Base-by-base conservation (phyloP, 2,888 invertebrate genomes). In the Melanostoma scalare region DNA sequence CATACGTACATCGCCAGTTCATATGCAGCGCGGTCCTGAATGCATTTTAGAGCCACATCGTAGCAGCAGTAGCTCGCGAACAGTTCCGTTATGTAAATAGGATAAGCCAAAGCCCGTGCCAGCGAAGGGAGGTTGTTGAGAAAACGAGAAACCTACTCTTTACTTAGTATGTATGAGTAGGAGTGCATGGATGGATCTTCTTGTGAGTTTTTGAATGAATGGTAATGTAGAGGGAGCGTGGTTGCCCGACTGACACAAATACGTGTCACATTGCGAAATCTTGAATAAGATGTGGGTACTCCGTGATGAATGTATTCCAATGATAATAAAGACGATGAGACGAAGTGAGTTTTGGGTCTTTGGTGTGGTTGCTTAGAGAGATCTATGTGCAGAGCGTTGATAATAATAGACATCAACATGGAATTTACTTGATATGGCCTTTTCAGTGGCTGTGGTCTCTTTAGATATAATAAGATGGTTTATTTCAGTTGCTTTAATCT, bases 201-300 rank as follows among this genome's bases (percentile, higher is more conserved):
- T 50, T 38, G 63, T 31, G 50, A 63, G 50, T 38, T n/a, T 50
- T 63, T 50, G 48, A 63, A 50, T 50, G 48, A 63, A 50, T 31
- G 6, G 38, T 63, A 63, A 63, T 48, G 30, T 46, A 63, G 20
- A 48, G 30, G 48, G 31, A 58, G 33, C 44, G 10, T 60, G 60
- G 44, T 20, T 55, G 20, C 36, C 58, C 44, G 58, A 60, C 44
- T 80, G 80, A 77, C 81, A 81, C 72, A 38, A 55, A 81, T 81
- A 81, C 72, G 68, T 77, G 81, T 81, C 72, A 61, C 81, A 81
- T 71, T 65, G 36, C 30, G 33, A 72, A 71, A 75, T 72, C 81
- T 68, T 81, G 81, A 72, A 72, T 76, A 60, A 76, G 67, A 60
- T 71, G 76, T 56, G 55, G 67, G 61, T 50, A 67, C 72, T 50